Evolutionary conservation across 2,113 vertebrate species (phyloP), one percentile per base, ranked within the genome.

Genomic region (Plecotus auritus): DNA sequence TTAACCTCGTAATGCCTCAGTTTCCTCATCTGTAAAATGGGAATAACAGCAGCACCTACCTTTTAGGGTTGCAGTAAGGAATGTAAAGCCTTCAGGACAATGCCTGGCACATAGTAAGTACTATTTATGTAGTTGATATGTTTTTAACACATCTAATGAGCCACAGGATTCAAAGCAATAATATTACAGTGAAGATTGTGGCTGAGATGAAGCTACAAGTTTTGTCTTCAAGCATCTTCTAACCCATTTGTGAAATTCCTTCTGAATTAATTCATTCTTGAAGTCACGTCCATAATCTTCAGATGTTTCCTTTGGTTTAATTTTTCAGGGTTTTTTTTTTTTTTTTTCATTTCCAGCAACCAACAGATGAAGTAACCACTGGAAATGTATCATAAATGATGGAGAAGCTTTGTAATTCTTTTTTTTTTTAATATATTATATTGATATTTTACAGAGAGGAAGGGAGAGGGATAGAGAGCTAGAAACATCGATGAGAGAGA

Each of bases 161-260:
- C 35, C 49, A 91, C 64, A 69, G 74, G 91, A 45, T 93, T 82
- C 66, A 91, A 42, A 91, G 47, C 45, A 49, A 30, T 78, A 49
- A 42, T 16, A 67, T 94, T 30, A 82, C 42, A n/a, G 3, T 59
- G 23, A 64, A 87, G 89, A 74, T 30, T 89, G n/a, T 30, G 49
- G 6, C 45, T 67, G 67, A 73, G 47, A 51, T 67, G 59, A 92
- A 66, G 30, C 22, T 59, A 26, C 28, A 54, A 40, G 8, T 67
- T 88, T 72, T 28, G 82, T n/a, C 67, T 73, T 93, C 28, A 59
- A 67, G 40, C 40, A 47, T 80, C 59, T 64, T 56, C 81, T 85
- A 88, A 85, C 7, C n/a, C 59, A 86, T 51, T n/a, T 88, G 89
- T 85, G 56, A 93, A 94, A 59, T 93, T 66, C 37, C 37, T 91